phyloP scores from a whole-genome alignment of 2,888 invertebrate species.

The Acanthopleura granulata region DNA sequence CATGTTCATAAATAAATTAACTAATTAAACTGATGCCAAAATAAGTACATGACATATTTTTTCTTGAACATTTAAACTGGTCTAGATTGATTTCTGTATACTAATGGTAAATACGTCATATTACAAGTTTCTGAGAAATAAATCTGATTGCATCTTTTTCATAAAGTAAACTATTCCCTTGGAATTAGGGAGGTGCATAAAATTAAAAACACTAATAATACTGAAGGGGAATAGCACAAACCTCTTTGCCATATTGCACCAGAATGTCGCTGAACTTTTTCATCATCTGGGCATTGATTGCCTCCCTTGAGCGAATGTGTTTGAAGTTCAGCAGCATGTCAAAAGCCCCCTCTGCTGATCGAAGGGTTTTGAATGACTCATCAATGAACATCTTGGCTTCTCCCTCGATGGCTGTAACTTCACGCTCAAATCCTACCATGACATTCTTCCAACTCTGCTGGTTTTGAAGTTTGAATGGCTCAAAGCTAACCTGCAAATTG shows the following conservation, averaged over 20 bases:
- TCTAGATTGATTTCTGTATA: too few relatives aligned
- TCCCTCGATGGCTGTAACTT: constrained; percentile 80
- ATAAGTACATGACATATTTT: too few relatives aligned
- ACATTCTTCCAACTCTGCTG: constrained; percentile 90
- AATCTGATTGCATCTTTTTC: not conserved
- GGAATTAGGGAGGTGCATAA: not conserved
- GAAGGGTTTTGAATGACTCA: constrained; percentile 84
- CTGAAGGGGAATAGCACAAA: constrained; percentile 66
- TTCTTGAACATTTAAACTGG: too few relatives aligned
- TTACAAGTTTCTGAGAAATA: not conserved
- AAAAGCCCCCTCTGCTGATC: constrained; percentile 86
- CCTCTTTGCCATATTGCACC: constrained; percentile 87
- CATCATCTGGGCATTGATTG: constrained; percentile 80
- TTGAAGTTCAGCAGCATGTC: constrained; percentile 84
- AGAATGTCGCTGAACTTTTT: constrained; percentile 88
- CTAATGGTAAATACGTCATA: too few relatives aligned
- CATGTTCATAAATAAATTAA: too few relatives aligned
- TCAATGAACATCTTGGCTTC: constrained; percentile 89
- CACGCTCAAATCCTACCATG: constrained; percentile 82
- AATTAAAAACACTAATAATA: constrained; percentile 7
- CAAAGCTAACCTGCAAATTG: constrained; percentile 79
- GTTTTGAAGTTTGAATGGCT: constrained; percentile 83
- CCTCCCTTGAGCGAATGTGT: constrained; percentile 81
- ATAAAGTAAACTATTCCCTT: not conserved
- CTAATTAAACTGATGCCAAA: too few relatives aligned